phyloP scores from a whole-genome alignment of 1,140 invertebrate genomes.

The Drosophila pseudoananassae region DNA sequence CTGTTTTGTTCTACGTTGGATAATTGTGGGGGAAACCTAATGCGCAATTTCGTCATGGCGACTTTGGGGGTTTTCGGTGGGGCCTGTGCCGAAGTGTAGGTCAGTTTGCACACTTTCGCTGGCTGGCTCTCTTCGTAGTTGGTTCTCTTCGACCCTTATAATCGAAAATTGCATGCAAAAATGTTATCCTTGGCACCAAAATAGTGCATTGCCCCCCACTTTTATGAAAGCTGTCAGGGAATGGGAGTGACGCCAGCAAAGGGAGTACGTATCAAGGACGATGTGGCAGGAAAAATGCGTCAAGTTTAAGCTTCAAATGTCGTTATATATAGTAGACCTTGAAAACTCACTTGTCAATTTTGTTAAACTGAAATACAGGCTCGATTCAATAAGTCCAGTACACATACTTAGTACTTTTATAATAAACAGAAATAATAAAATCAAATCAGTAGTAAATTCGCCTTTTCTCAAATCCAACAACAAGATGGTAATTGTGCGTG shows the following conservation, averaged over 20 bases:
- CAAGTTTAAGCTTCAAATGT: neutral
- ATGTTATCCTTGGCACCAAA: conserved; percentile 74
- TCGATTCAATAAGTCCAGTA: neutral
- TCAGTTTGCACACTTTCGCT: conserved; percentile 76
- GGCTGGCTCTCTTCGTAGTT: conserved; percentile 5
- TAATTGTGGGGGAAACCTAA: conserved; percentile 46
- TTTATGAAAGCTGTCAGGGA: conserved; percentile 23
- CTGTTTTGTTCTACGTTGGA: conserved; percentile 22
- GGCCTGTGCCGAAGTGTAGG: conserved; percentile 56
- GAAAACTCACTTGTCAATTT: neutral
- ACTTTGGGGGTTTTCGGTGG: neutral
- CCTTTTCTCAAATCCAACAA: neutral
- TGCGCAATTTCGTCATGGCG: conserved; percentile 60
- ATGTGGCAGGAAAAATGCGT: neutral
- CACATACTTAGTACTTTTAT: neutral
- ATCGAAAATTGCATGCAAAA: conserved; percentile 72
- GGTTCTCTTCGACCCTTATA: conserved; percentile 15
- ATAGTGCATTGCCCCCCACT: conserved; percentile 64
- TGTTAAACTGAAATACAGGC: neutral
- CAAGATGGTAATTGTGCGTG: conserved; percentile 21
- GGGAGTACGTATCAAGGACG: neutral
- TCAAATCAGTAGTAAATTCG: neutral
- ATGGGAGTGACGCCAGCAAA: conserved; percentile 20
- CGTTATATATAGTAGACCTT: neutral
- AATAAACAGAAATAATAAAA: neutral